phyloP scores from a whole-genome alignment of 2,113 vertebrate genomes.

The Seriola dumerili region DNA sequence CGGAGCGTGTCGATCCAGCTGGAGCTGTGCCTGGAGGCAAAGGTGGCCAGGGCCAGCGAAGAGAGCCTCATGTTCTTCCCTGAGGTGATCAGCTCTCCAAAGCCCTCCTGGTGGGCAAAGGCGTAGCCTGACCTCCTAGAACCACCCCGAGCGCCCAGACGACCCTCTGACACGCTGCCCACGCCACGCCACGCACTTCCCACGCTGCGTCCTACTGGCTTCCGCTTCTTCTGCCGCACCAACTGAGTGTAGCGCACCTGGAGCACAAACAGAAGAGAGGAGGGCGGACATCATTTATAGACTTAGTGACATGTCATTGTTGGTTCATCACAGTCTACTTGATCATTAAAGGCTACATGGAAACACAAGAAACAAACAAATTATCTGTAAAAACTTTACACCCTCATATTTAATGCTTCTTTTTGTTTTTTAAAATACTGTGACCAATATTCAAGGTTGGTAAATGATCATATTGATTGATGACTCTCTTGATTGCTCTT shows the following conservation, averaged over 20 bases:
- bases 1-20: conserved; percentile 94
- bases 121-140: conserved; percentile 92
- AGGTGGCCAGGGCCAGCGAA: conserved; percentile 88
- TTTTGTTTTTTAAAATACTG: too few species aligned
- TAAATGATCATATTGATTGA: too few species aligned
- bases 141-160: conserved; percentile 78
- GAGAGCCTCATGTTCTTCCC: conserved; percentile 96
- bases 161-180: conserved; percentile 82
- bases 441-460: too few species aligned
- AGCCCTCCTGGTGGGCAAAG: conserved; percentile 96
- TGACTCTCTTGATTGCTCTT: not conserved
- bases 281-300: not conserved
- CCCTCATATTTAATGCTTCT: too few species aligned
- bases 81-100: conserved; percentile 95
- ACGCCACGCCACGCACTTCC: conserved; percentile 75
- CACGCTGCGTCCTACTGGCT: conserved; percentile 77
- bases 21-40: conserved; percentile 87
- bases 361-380: too few species aligned
- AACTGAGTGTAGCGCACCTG: conserved; percentile 95
- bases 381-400: too few species aligned
- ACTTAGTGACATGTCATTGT: not conserved
- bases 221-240: conserved; percentile 91
- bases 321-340: not conserved
- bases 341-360: not conserved
- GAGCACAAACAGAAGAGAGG: not conserved